These are phyloP conservation scores for Romanogobio albipinnatus DNA, from an alignment of 2,113 vertebrate genomes.

Conservation along the genomic window DNA sequence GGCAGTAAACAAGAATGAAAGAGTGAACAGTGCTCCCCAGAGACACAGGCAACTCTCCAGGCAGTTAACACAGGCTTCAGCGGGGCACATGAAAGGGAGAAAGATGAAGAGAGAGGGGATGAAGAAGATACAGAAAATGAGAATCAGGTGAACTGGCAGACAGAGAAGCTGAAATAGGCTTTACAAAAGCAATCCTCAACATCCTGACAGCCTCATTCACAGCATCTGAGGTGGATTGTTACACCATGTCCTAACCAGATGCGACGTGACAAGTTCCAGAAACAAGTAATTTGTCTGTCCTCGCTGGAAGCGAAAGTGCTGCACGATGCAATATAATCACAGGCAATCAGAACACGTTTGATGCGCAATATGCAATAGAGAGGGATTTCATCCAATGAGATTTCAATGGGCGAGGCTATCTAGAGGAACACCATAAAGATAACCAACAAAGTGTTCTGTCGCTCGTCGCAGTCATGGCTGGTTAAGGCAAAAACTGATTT, in stretches of 20 bases:
- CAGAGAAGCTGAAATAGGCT: constrained; percentile 20
- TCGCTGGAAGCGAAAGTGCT: constrained; percentile 1
- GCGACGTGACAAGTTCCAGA: not conserved
- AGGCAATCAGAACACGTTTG: not conserved
- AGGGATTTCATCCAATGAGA: not conserved
- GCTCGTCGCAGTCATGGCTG: not conserved
- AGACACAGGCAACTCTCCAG: constrained; percentile 48
- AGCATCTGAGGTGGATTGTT: constrained; percentile 23
- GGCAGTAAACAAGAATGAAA: constrained; percentile 37
- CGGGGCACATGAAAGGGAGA: constrained; percentile 25
- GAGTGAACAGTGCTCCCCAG: constrained; percentile 37
- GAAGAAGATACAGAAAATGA: constrained; percentile 40
- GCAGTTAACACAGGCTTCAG: constrained; percentile 33
- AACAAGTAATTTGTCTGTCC: constrained; percentile 31
- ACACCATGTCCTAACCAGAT: constrained; percentile 22
- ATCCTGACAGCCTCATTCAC: constrained; percentile 33
- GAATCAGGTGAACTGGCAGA: constrained; percentile 29
- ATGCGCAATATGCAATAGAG: not conserved
- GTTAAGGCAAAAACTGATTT: not conserved
- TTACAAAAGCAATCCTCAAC: constrained; percentile 34
- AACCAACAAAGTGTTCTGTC: not conserved
- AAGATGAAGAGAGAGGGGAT: constrained; percentile 4
- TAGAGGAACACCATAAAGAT: not conserved
- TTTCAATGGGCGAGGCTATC: not conserved
- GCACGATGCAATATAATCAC: not conserved